Evolutionary conservation across 1,140 invertebrate species (phyloP).

Genomic region (Meloidogyne exigua): DNA sequence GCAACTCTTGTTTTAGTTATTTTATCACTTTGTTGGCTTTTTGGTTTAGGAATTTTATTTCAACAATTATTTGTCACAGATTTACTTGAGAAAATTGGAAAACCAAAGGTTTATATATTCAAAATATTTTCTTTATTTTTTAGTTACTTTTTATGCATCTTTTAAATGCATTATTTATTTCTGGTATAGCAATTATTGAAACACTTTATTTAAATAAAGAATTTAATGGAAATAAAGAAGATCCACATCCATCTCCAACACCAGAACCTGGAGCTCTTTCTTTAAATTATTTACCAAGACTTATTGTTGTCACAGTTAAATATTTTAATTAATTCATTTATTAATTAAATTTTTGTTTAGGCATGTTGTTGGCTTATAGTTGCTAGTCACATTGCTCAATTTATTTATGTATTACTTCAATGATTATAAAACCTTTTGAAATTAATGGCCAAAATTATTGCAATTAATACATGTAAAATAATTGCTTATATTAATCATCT

Average conservation of each 20-base stretch:
- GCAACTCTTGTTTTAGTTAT: conserved; percentile 25
- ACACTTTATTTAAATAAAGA: conserved; percentile 24
- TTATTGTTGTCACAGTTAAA: conserved; percentile 25
- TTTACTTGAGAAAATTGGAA: conserved; percentile 34
- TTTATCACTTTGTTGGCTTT: conserved; percentile 13
- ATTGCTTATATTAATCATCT: neutral
- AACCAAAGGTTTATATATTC: conserved; percentile 16
- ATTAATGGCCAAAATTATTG: neutral
- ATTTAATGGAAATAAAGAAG: neutral
- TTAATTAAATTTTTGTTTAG: neutral
- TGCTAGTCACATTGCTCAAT: conserved; percentile 25
- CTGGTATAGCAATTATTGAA: conserved; percentile 20
- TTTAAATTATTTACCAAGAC: conserved; percentile 12
- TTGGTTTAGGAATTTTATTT: conserved; percentile 10
- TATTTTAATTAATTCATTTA: neutral
- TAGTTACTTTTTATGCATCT: conserved; percentile 26
- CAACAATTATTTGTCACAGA: conserved; percentile 31
- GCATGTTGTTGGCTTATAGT: conserved; percentile 28
- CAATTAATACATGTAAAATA: neutral
- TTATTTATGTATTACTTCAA: conserved; percentile 30
- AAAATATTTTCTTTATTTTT: neutral
- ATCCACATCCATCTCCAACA: neutral
- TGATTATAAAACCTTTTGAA: conserved; percentile 7
- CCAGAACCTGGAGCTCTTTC: neutral
- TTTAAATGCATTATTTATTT: neutral